These are phyloP conservation scores for Acrossocheilus wenchowensis DNA, from an alignment of 2,797 vertebrate genomes.

Conservation along the genomic window DNA sequence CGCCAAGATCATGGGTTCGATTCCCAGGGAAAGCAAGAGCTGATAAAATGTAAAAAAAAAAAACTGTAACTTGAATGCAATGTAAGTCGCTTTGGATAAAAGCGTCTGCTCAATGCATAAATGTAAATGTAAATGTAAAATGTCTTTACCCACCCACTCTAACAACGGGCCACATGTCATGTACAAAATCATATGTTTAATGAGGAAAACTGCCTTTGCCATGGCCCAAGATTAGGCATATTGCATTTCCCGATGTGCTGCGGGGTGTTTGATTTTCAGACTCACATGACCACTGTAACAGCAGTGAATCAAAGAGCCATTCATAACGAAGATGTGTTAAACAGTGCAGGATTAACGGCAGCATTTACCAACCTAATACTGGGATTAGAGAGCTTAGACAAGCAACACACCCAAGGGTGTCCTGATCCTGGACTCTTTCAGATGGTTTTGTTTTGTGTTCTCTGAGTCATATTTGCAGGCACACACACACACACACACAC, in stretches of 20 bases:
- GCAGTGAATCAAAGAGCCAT: constrained; percentile 40
- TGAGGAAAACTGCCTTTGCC: not conserved
- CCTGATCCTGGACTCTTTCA: constrained; percentile 61
- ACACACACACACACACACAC: constrained; percentile 49
- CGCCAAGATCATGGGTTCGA: no score
- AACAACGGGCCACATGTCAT: no score
- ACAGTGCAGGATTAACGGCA: constrained; percentile 76
- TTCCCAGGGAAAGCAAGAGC: no score
- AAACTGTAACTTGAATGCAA: no score
- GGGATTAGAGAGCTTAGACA: constrained; percentile 77
- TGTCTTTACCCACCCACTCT: no score
- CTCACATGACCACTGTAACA: constrained; percentile 37
- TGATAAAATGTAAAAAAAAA: no score
- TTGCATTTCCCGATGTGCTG: constrained; percentile 22
- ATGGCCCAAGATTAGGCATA: not conserved
- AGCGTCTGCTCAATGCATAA: no score
- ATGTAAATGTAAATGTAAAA: no score
- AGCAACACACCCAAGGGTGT: constrained; percentile 72
- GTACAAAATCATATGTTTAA: not conserved
- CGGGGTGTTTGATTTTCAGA: constrained; percentile 28
- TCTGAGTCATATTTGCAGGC: constrained; percentile 51
- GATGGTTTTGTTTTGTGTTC: constrained; percentile 60
- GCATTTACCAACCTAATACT: constrained; percentile 77
- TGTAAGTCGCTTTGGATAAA: no score
- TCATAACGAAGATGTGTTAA: constrained; percentile 61